phyloP scores from a whole-genome alignment of 2,113 vertebrate genomes.

The Panthera uncia region DNA sequence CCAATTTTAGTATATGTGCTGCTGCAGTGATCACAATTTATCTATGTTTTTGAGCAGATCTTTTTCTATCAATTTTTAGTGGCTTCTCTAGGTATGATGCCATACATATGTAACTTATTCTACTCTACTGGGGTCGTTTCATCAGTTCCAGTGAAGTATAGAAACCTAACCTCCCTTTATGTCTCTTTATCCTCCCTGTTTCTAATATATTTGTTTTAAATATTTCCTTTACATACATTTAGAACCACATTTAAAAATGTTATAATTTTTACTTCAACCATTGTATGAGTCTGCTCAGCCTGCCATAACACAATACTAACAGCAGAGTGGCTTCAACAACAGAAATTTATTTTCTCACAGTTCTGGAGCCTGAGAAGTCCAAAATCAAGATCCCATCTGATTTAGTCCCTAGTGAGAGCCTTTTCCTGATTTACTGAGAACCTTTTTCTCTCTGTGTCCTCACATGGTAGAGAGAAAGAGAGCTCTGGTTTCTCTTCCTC shows the following conservation, averaged over 20 bases:
- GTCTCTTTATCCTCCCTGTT: neutral
- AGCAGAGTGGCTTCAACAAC: neutral
- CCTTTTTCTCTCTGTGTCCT: neutral
- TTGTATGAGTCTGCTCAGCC: neutral
- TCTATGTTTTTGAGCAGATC: neutral
- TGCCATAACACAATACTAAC: neutral
- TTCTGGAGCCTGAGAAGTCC: neutral
- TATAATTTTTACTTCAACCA: neutral
- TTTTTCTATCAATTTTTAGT: neutral
- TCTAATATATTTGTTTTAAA: neutral
- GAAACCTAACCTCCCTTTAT: neutral
- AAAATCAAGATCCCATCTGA: neutral
- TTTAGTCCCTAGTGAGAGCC: neutral
- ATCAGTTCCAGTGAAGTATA: neutral
- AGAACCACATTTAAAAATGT: neutral
- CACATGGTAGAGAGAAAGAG: neutral
- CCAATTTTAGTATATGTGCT: neutral
- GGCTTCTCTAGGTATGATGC: neutral
- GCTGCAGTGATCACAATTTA: neutral
- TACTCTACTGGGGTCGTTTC: neutral
- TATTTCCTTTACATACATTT: conserved; percentile 1
- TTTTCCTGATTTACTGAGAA: neutral
- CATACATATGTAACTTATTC: neutral
- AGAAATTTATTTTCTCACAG: neutral
- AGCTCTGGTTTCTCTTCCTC: neutral